Evolutionary conservation across 2,888 invertebrate genomes (phyloP).

Genomic region (Agonopterix subpropinquella): DNA sequence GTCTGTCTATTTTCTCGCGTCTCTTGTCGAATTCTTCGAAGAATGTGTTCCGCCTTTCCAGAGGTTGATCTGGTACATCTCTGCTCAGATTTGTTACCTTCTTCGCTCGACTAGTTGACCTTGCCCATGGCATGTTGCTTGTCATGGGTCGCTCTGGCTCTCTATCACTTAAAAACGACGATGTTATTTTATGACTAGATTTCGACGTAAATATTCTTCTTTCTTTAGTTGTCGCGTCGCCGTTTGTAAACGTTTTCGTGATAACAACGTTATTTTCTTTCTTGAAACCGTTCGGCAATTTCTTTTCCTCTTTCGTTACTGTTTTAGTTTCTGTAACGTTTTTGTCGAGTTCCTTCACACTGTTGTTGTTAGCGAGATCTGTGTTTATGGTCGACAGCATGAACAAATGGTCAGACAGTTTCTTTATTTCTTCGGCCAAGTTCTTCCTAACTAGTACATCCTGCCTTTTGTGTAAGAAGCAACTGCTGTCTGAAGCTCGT

Average conservation of each 20-base stretch:
- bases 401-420: constrained; percentile 85
- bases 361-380: constrained; percentile 66
- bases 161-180: constrained; percentile 52
- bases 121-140: constrained; percentile 72
- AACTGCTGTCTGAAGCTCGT: constrained; percentile 86
- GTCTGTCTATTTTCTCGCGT: constrained; percentile 61
- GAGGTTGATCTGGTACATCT: constrained; percentile 81
- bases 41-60: constrained; percentile 73
- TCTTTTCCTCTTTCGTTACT: constrained; percentile 45
- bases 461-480: constrained; percentile 76
- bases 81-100: constrained; percentile 81
- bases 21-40: constrained; percentile 67
- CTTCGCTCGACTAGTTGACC: constrained; percentile 74
- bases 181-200: constrained; percentile 56
- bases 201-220: constrained; percentile 57
- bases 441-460: constrained; percentile 80
- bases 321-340: constrained; percentile 51
- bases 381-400: constrained; percentile 82
- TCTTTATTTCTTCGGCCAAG: constrained; percentile 88
- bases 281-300: constrained; percentile 51
- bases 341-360: constrained; percentile 55
- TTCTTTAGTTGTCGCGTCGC: constrained; percentile 42
- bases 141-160: constrained; percentile 64
- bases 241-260: constrained; percentile 52
- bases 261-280: constrained; percentile 41